phyloP scores from a whole-genome alignment of 1,140 invertebrate genomes.

The Drosophila chauvacae region DNA sequence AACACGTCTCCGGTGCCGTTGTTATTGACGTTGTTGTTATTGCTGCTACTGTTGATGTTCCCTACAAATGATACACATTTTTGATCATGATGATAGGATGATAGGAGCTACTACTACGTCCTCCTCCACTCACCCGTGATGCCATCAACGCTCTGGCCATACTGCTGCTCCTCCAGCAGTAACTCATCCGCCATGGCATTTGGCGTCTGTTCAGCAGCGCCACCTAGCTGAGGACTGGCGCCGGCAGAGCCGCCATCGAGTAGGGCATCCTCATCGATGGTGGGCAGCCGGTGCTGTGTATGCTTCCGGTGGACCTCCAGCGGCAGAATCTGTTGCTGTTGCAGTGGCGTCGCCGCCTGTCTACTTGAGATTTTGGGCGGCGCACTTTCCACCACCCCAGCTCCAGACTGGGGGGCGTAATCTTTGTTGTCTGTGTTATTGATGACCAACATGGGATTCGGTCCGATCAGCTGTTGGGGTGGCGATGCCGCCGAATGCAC shows the following conservation, averaged over 20 bases:
- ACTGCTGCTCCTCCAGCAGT: constrained; percentile 71
- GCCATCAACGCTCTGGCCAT: constrained; percentile 70
- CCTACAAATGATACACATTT: constrained; percentile 37
- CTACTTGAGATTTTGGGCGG: constrained; percentile 13
- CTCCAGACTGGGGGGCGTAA: background rate
- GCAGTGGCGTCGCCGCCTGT: background rate
- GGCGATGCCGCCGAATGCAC: constrained; percentile 46
- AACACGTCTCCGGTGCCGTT: constrained; percentile 56
- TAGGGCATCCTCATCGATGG: constrained; percentile 78
- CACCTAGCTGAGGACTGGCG: constrained; percentile 57
- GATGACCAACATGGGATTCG: constrained; percentile 1
- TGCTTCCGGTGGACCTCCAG: constrained; percentile 46
- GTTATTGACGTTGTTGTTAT: constrained; percentile 46
- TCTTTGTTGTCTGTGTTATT: constrained; percentile 57
- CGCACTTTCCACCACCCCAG: constrained; percentile 19
- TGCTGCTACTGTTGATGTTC: constrained; percentile 71
- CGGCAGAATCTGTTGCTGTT: constrained; percentile 14
- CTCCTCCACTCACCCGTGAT: constrained; percentile 57
- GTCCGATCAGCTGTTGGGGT: constrained; percentile 45
- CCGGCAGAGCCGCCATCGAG: constrained; percentile 70
- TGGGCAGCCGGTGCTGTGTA: constrained; percentile 69
- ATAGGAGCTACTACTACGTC: no score
- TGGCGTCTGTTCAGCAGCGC: constrained; percentile 41
- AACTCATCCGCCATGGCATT: constrained; percentile 57
- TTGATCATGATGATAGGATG: constrained; percentile 18